Conservation (phyloP, 1,140 invertebrate genomes). For the Diuraphis noxia region DNA sequence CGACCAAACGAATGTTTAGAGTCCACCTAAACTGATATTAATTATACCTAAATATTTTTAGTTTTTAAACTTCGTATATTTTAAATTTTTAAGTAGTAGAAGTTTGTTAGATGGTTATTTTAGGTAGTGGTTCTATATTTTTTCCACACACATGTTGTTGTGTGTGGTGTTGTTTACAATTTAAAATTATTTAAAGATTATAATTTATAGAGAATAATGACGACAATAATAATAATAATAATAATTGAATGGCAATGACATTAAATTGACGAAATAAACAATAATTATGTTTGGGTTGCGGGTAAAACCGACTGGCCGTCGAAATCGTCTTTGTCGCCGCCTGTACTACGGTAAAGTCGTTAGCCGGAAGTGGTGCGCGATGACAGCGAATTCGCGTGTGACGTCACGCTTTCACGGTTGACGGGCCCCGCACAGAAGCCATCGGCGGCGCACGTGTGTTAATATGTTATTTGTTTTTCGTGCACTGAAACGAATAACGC, state of each 20-base stretch:
- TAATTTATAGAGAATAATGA: background rate
- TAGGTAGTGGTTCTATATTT: background rate
- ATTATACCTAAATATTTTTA: background rate
- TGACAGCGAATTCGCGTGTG: background rate
- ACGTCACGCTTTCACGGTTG: slow-evolving; percentile 40
- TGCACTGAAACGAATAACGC: background rate
- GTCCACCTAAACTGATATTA: background rate
- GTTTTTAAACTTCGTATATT: background rate
- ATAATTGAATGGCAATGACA: background rate
- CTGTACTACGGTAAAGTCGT: background rate
- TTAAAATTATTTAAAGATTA: no score
- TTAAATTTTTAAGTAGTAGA: no score
- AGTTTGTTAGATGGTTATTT: background rate
- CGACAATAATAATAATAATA: background rate
- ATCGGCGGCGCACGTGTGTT: background rate
- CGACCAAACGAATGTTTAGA: background rate
- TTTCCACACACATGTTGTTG: background rate
- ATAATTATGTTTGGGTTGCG: background rate
- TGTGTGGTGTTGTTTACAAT: no score
- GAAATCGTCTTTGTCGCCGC: no score
- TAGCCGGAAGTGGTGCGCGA: background rate
- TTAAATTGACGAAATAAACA: background rate
- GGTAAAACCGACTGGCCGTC: background rate
- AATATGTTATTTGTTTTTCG: background rate
- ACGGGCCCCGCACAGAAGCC: background rate